phyloP scores from a whole-genome alignment of 2,797 vertebrate genomes.

The Urocyon cinereoargenteus region DNA sequence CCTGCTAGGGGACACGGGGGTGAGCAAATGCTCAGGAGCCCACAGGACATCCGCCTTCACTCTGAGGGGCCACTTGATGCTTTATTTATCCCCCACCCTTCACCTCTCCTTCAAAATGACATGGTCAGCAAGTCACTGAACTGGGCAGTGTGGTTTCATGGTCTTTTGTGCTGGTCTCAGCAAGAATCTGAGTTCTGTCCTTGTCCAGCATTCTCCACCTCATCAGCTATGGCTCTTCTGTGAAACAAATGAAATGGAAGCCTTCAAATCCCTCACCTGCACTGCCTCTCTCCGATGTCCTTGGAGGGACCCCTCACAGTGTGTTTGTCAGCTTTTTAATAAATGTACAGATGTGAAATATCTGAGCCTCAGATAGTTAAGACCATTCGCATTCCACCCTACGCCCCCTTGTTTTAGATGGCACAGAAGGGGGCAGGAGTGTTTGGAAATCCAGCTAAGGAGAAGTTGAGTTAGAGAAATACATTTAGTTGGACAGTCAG shows the following conservation, averaged over 20 bases:
- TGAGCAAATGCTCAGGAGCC: background rate
- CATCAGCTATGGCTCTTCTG: background rate
- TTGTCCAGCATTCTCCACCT: background rate
- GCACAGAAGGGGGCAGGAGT: background rate
- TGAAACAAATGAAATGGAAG: background rate
- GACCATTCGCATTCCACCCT: background rate
- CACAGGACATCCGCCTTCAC: background rate
- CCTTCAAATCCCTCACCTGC: background rate
- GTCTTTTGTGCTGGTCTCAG: too few species aligned
- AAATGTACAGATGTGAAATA: background rate
- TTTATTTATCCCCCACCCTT: background rate
- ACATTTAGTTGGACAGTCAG: background rate
- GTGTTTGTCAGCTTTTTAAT: background rate
- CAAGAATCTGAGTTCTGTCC: too few species aligned
- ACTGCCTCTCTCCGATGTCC: background rate
- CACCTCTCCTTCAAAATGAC: too few species aligned
- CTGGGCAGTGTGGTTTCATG: too few species aligned
- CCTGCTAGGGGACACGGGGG: background rate
- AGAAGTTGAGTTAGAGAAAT: background rate
- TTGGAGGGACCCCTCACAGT: too few species aligned
- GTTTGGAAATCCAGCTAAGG: background rate
- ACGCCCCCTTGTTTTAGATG: background rate
- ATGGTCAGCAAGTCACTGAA: too few species aligned
- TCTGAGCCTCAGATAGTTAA: background rate
- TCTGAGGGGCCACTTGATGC: too few species aligned